Percentiles rank a stretch among this genome's conserved stretches.
Evolutionary conservation across 2,113 vertebrate species (phyloP).

Genomic region (Cryptomyrus ogoouensis): DNA sequence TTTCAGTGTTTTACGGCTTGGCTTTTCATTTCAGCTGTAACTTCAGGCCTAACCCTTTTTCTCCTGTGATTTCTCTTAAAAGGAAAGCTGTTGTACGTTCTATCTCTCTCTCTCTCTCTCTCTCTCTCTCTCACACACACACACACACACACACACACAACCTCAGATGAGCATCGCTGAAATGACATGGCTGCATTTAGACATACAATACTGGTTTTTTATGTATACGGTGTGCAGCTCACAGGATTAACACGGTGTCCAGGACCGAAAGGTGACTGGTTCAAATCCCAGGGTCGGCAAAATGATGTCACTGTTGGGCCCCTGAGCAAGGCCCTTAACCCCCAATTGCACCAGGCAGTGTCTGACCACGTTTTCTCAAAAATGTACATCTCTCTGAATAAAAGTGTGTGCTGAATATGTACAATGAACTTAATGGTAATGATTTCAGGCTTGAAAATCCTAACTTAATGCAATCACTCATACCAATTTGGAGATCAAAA

Average conservation of each 20-base stretch:
- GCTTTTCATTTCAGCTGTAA: constrained; percentile 3
- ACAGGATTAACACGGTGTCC: not conserved
- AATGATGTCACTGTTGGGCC: not conserved
- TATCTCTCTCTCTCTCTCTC: too few species aligned
- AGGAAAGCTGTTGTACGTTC: constrained; percentile 60
- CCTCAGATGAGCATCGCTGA: not conserved
- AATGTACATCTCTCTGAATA: not conserved
- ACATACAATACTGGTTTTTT: not conserved
- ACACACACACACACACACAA: not conserved
- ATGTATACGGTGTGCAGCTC: not conserved
- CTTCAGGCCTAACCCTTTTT: constrained; percentile 32
- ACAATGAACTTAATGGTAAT: not conserved
- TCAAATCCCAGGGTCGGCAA: not conserved
- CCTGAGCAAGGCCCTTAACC: not conserved
- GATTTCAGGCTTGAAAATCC: not conserved
- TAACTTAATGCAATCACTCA: not conserved
- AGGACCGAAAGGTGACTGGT: not conserved
- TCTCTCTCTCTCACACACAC: too few species aligned
- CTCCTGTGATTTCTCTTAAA: constrained; percentile 55
- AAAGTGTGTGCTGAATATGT: not conserved
- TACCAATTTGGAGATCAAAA: not conserved
- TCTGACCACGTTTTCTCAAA: not conserved
- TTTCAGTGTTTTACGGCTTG: not conserved
- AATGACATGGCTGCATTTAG: not conserved
- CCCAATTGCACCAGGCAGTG: not conserved